Conservation (phyloP, 2,888 invertebrate genomes). For the Tridacna crocea region DNA sequence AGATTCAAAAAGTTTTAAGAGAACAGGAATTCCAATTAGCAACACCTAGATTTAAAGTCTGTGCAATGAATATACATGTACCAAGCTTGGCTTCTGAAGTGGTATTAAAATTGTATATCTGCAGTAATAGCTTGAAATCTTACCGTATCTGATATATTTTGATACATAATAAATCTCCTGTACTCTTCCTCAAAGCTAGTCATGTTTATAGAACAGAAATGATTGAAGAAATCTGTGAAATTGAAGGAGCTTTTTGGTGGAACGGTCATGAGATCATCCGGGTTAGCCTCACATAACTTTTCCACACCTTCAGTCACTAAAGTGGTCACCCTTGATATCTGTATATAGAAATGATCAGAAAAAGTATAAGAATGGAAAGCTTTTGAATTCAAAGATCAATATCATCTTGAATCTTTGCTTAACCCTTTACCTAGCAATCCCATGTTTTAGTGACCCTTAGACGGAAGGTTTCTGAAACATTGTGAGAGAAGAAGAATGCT, state of each 20-base stretch:
- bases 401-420: not conserved
- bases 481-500: not conserved
- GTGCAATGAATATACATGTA: no score
- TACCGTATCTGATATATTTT: slow-evolving; percentile 39
- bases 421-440: not conserved
- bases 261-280: slow-evolving; percentile 62
- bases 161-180: slow-evolving; percentile 8
- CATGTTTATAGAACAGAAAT: slow-evolving; percentile 69
- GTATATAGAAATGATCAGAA: not conserved
- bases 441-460: not conserved
- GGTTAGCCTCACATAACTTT: slow-evolving; percentile 59
- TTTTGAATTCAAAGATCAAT: not conserved
- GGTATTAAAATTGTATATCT: no score
- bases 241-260: slow-evolving; percentile 60
- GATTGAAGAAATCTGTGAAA: slow-evolving; percentile 56
- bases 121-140: not conserved
- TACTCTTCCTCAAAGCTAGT: slow-evolving; percentile 45
- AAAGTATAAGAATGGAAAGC: not conserved
- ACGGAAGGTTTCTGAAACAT: not conserved
- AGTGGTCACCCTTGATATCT: slow-evolving; percentile 44
- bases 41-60: no score
- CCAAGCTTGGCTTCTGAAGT: no score
- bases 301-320: slow-evolving; percentile 56
- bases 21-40: no score
- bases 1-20: no score